Evolutionary conservation across 2,113 vertebrate genomes (phyloP).

Genomic region (Pavo muticus): DNA sequence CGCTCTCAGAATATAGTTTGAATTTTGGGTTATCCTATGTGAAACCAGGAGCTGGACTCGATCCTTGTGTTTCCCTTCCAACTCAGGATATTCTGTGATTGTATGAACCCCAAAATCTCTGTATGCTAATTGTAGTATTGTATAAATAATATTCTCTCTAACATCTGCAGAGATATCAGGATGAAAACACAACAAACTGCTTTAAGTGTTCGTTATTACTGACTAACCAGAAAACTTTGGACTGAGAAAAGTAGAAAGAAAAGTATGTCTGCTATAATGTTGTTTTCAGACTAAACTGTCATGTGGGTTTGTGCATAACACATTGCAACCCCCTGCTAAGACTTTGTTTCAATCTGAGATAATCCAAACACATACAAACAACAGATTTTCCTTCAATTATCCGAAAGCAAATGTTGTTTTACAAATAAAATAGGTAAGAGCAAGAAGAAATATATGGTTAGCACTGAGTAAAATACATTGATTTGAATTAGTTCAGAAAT

Average conservation of each 20-base stretch:
- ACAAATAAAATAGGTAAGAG: neutral
- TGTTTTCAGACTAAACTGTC: neutral
- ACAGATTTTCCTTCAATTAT: constrained; percentile 5
- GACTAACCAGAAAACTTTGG: neutral
- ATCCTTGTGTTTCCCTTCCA: neutral
- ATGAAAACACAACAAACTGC: neutral
- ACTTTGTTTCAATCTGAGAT: neutral
- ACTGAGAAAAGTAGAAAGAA: neutral
- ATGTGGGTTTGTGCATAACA: neutral
- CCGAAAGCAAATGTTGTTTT: neutral
- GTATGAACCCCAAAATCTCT: neutral
- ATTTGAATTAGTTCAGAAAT: neutral
- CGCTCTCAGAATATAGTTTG: neutral
- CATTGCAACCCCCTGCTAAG: neutral
- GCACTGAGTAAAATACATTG: neutral
- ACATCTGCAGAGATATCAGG: neutral
- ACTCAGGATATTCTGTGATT: neutral
- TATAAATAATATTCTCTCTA: neutral
- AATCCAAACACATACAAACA: neutral
- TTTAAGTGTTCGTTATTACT: neutral
- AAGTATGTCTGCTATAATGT: neutral
- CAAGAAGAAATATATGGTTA: neutral
- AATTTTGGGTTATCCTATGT: neutral
- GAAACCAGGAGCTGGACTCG: neutral
- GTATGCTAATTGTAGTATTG: neutral